phyloP scores from a whole-genome alignment of 2,113 vertebrate species.

The Ptilonorhynchus violaceus region DNA sequence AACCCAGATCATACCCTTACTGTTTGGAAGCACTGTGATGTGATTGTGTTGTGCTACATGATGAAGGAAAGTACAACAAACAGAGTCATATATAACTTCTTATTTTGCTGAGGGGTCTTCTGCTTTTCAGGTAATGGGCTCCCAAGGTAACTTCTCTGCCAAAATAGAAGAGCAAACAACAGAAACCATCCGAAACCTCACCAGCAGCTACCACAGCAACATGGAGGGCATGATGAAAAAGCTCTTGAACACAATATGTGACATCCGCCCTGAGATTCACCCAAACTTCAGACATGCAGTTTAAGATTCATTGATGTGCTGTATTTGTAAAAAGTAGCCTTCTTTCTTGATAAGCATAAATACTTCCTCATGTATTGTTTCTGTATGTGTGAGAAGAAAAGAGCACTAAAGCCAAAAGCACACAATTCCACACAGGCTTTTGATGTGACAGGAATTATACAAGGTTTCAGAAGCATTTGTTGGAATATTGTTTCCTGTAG shows the following conservation, averaged over 20 bases:
- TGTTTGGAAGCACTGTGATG: neutral
- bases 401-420: neutral
- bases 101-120: neutral
- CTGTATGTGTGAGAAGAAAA: neutral
- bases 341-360: neutral
- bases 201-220: slow-evolving; percentile 43
- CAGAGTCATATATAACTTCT: neutral
- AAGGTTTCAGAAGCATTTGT: neutral
- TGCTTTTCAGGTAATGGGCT: slow-evolving; percentile 75
- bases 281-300: slow-evolving; percentile 53
- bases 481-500: neutral
- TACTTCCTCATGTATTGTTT: neutral
- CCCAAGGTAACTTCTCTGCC: slow-evolving; percentile 70
- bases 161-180: slow-evolving; percentile 74
- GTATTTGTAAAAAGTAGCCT: neutral
- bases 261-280: slow-evolving; percentile 75
- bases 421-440: neutral
- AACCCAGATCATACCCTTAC: neutral
- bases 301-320: neutral
- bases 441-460: neutral
- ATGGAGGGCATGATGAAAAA: slow-evolving; percentile 60
- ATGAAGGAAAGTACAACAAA: neutral
- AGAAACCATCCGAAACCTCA: slow-evolving; percentile 57
- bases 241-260: slow-evolving; percentile 64
- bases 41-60: neutral